phyloP scores from a whole-genome alignment of 2,888 invertebrate species.

The Apodemia hepburni region DNA sequence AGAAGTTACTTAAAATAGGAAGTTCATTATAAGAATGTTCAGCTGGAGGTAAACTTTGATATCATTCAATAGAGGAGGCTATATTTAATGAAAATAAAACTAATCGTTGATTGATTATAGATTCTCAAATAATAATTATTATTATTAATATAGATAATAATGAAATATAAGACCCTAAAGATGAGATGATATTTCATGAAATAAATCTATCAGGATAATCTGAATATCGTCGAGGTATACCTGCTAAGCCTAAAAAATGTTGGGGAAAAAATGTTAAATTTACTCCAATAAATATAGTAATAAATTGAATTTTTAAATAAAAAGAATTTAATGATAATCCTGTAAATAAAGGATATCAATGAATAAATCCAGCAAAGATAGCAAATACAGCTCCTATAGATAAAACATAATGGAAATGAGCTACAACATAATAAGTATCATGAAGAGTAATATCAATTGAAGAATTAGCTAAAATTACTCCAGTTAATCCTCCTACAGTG shows the following conservation, averaged over 20 bases:
- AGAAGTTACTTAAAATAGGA: conserved; percentile 80
- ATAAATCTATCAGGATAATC: conserved; percentile 82
- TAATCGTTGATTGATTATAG: conserved; percentile 74
- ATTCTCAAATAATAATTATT: conserved; percentile 82
- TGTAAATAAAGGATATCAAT: conserved; percentile 86
- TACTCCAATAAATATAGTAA: neutral
- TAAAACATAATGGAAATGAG: conserved; percentile 90
- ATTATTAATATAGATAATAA: conserved; percentile 79
- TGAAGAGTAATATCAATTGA: conserved; percentile 84
- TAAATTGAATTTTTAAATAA: conserved; percentile 72
- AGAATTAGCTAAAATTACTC: conserved; percentile 63
- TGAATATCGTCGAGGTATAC: conserved; percentile 80
- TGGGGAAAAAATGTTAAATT: conserved; percentile 86
- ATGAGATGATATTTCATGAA: conserved; percentile 83
- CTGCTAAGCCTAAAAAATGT: neutral
- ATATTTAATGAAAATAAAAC: conserved; percentile 69
- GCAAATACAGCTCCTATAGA: conserved; percentile 90
- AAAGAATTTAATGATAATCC: conserved; percentile 80
- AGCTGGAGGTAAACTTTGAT: conserved; percentile 76
- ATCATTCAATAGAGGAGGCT: conserved; percentile 82
- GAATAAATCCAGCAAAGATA: conserved; percentile 86
- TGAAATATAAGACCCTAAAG: conserved; percentile 58
- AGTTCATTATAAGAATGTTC: conserved; percentile 82
- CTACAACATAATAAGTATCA: conserved; percentile 92
- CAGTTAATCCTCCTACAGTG: conserved; percentile 86